phyloP scores from a whole-genome alignment of 2,113 vertebrate genomes.

The Martes martes region DNA sequence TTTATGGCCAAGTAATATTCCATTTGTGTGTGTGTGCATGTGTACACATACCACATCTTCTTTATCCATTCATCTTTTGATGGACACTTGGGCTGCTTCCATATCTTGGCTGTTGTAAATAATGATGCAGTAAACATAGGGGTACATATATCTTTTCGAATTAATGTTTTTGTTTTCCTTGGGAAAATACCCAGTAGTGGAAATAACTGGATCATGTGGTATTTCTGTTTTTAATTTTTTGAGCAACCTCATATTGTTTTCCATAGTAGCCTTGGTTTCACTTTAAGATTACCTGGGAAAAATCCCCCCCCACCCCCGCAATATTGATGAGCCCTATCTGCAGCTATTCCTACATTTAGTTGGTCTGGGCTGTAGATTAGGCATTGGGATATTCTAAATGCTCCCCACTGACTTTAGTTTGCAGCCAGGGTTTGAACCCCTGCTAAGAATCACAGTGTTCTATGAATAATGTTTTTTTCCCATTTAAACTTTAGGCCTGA shows the following conservation, averaged over 20 bases:
- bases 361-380: neutral
- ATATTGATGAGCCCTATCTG: neutral
- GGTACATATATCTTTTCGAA: neutral
- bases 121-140: neutral
- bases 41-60: neutral
- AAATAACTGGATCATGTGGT: neutral
- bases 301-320: neutral
- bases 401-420: conserved; percentile 9
- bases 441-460: neutral
- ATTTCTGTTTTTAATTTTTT: neutral
- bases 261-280: neutral
- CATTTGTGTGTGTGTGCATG: neutral
- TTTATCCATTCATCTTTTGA: neutral
- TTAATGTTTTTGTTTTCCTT: neutral
- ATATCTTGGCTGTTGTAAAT: neutral
- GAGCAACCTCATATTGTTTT: neutral
- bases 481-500: conserved; percentile 90
- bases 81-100: neutral
- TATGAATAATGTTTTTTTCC: conserved; percentile 59
- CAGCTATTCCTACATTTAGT: neutral
- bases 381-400: neutral
- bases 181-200: neutral
- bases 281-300: neutral
- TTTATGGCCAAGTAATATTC: neutral
- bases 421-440: neutral